Evolutionary conservation across 1,140 invertebrate genomes (phyloP).

Genomic region (Homalodisca vitripennis): DNA sequence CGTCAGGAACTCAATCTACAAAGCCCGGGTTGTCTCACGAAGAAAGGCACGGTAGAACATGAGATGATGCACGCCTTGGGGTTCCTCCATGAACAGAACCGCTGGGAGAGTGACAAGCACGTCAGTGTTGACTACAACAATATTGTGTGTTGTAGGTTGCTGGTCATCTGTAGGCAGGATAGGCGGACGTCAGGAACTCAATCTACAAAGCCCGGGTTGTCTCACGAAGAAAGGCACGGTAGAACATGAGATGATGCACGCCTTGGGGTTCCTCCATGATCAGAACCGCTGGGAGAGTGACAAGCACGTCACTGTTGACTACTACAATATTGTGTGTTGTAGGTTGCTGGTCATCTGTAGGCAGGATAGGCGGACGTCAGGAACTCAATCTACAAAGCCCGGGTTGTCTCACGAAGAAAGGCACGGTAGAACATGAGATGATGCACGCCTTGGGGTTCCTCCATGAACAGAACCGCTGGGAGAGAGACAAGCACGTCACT

Average conservation of each 20-base stretch:
- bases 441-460: constrained; percentile 84
- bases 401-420: constrained; percentile 68
- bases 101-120: constrained; percentile 73
- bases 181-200: constrained; percentile 59
- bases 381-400: constrained; percentile 66
- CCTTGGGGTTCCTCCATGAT: constrained; percentile 83
- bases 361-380: constrained; percentile 55
- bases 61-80: constrained; percentile 84
- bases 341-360: constrained; percentile 71
- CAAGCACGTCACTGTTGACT: constrained; percentile 66
- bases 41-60: constrained; percentile 75
- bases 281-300: constrained; percentile 81
- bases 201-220: constrained; percentile 72
- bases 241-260: constrained; percentile 85
- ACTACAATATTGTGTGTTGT: constrained; percentile 77
- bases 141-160: constrained; percentile 60
- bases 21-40: constrained; percentile 66
- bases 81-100: constrained; percentile 85
- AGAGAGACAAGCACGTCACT: constrained; percentile 71
- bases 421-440: constrained; percentile 79
- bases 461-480: constrained; percentile 81
- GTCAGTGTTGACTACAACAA: constrained; percentile 72
- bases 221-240: constrained; percentile 68
- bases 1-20: constrained; percentile 67
- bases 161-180: constrained; percentile 58